Percentiles rank a stretch among this genome's conserved stretches.
These are phyloP conservation scores for Coturnix japonica DNA, from an alignment of 2,113 vertebrate species.

Conservation along the genomic window DNA sequence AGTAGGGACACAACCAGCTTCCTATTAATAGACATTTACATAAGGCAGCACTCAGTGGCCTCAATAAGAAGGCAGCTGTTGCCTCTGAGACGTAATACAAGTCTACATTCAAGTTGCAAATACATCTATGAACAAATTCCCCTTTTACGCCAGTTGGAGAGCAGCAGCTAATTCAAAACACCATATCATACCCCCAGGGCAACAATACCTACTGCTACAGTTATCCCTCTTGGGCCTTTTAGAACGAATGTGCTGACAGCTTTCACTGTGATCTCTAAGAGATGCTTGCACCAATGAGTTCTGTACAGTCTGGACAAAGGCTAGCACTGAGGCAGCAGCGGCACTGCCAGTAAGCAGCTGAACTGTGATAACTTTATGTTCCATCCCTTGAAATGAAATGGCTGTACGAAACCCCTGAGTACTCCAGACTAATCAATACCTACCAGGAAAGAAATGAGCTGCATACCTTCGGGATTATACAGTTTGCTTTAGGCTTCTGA, in stretches of 20 bases:
- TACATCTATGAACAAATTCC: not conserved
- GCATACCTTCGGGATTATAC: not conserved
- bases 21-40: not conserved
- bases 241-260: not conserved
- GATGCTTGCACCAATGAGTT: not conserved
- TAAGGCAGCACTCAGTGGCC: not conserved
- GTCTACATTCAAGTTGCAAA: not conserved
- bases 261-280: not conserved
- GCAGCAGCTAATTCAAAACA: not conserved
- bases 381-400: not conserved
- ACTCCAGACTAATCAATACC: not conserved
- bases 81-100: rapidly evolving
- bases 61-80: not conserved
- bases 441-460: not conserved
- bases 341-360: not conserved
- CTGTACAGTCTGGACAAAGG: not conserved
- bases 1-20: not conserved
- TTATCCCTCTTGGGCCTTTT: not conserved
- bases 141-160: not conserved
- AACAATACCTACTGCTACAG: not conserved
- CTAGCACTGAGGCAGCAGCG: not conserved
- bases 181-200: not conserved
- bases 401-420: not conserved
- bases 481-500: not conserved
- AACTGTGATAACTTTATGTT: rapidly evolving